A percentile compares a stretch with the other conserved stretches of the same genome.
Evolutionary conservation across 2,888 invertebrate species (phyloP).

Genomic region (Lamellibrachia columna): DNA sequence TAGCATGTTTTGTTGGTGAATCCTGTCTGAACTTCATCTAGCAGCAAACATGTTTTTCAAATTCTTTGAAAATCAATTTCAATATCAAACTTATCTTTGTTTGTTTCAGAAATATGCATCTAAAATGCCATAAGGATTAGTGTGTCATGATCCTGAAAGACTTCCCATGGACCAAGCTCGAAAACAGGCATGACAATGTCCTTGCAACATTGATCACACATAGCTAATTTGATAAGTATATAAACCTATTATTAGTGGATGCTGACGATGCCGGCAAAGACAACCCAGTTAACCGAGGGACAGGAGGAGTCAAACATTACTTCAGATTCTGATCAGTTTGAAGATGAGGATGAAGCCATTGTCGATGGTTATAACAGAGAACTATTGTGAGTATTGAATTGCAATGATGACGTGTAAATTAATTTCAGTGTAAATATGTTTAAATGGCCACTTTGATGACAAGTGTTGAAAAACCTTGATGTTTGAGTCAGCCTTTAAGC

Average conservation of each 20-base stretch:
- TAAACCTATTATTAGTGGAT: not conserved
- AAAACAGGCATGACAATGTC: not conserved
- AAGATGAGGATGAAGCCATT: conserved; percentile 17
- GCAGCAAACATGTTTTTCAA: not conserved
- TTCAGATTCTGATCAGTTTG: not conserved
- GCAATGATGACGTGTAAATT: not conserved
- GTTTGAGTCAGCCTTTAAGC: too few species aligned
- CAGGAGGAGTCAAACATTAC: not conserved
- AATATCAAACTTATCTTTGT: not conserved
- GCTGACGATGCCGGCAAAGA: not conserved
- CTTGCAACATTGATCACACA: not conserved
- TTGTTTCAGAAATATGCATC: not conserved
- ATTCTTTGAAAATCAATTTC: not conserved
- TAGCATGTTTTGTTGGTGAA: too few species aligned
- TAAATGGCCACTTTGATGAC: not conserved
- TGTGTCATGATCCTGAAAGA: not conserved
- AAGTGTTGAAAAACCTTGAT: too few species aligned
- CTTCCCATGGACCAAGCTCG: not conserved
- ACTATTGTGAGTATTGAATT: not conserved
- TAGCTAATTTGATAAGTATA: not conserved
- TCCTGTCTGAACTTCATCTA: not conserved
- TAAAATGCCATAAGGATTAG: not conserved
- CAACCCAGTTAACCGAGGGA: not conserved
- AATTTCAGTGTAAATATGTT: not conserved
- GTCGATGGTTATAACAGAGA: conserved; percentile 24